These are phyloP conservation scores for Cotesia vestalis DNA, from an alignment of 1,140 invertebrate species.

Conservation along the genomic window DNA sequence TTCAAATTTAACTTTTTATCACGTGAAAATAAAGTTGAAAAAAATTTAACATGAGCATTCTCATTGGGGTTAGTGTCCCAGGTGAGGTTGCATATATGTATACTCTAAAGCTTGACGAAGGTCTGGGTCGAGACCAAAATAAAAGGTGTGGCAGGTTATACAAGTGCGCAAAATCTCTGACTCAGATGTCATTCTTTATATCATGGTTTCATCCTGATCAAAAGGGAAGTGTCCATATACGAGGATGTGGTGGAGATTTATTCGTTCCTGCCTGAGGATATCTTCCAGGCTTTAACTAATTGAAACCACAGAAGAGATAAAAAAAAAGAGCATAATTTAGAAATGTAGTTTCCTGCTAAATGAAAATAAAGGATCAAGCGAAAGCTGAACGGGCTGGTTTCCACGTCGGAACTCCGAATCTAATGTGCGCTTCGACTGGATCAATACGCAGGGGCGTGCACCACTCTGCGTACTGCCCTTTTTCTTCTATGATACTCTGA, in stretches of 20 bases:
- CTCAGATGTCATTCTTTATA: background rate
- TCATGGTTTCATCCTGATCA: background rate
- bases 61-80: background rate
- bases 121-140: constrained; percentile 17
- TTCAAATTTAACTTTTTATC: no score
- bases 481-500: constrained; percentile 43
- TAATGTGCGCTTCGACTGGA: constrained; percentile 56
- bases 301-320: background rate
- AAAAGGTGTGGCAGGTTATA: constrained; percentile 24
- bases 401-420: constrained; percentile 50
- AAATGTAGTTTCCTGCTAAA: constrained; percentile 9
- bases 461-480: constrained; percentile 46
- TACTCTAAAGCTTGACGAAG: constrained; percentile 3
- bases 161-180: constrained; percentile 28
- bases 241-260: constrained; percentile 14
- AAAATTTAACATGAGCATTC: background rate
- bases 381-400: constrained; percentile 30
- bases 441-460: constrained; percentile 63
- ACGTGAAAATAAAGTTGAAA: no score
- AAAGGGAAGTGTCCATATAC: background rate
- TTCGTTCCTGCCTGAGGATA: no score
- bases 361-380: constrained; percentile 15
- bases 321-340: background rate
- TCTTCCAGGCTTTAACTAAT: no score
- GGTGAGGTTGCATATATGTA: background rate